Evolutionary conservation across 2,113 vertebrate species (phyloP), one percentile per base, ranked within the genome.

Genomic region (Fulica atra): DNA sequence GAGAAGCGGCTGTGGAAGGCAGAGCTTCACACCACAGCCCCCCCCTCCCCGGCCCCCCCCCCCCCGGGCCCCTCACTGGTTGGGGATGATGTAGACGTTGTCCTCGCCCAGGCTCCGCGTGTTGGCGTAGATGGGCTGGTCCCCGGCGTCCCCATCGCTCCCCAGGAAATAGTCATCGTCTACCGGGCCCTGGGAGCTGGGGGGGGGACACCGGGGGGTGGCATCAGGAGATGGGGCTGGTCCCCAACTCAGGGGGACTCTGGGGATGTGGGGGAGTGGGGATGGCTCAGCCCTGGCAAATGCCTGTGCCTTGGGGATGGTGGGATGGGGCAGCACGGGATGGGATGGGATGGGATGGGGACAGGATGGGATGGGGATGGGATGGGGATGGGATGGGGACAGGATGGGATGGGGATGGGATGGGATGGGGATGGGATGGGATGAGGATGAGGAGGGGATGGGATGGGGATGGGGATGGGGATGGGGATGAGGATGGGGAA

Each of bases 121-220:
- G 91, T 98, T 98, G 89, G 96, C 82, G 3, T 98, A 98, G 76
- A 98, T 64, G 9, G 97, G 95, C 60, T 97, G 95, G 3, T 88
- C 59, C 11, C 26, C 24, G 1, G 13, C 1, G 2, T 10, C 1
- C 3, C 56, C n/a, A 0, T 57, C 5, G 15, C 66, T 90, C 68
- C 81, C 93, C 95, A 97, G 92, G 86, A 97, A 98, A 86, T 88
- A 91, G 38, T 91, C 26, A 0, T 42, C 23, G 1, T 94, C 88
- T 15, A 2, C 50, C 0, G 2, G 68, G 7, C 4, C 31, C 96
- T 96, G 95, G 1, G 80, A 35, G 36, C 92, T 85, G 88, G 5
- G 31, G 29, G 36, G 46, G n/a, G 11, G 12, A 42, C 40, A 16
- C 50, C 17, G 3, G 4, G 16, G 36, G 51, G 2, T 21, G 56